These are phyloP conservation scores for Netta rufina DNA, from an alignment of 2,797 vertebrate species.

Conservation along the genomic window DNA sequence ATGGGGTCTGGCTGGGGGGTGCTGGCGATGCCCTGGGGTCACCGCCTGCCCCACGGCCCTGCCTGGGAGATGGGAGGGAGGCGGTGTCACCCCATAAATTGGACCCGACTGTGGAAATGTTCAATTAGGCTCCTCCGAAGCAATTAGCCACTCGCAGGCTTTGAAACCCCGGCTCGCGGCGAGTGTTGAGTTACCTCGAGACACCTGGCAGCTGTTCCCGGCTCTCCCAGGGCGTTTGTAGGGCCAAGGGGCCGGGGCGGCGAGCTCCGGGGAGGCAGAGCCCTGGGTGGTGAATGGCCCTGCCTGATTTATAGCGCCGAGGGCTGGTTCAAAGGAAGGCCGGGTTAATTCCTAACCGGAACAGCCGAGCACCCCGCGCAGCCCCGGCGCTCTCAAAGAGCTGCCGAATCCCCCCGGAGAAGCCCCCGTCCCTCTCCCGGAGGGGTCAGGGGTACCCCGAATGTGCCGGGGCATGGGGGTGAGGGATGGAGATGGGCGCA, in stretches of 20 bases:
- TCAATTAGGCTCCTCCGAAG: constrained; percentile 61
- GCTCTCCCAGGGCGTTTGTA: constrained; percentile 52
- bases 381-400: constrained; percentile 9
- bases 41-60: not conserved
- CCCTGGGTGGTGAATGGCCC: constrained; percentile 69
- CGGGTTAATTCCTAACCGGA: constrained; percentile 73
- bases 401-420: constrained; percentile 24
- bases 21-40: not conserved
- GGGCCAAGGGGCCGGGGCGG: constrained; percentile 52
- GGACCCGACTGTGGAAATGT: constrained; percentile 59
- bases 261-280: constrained; percentile 55
- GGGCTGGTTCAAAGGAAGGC: constrained; percentile 74
- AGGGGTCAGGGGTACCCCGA: not conserved
- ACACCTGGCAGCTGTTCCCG: constrained; percentile 72
- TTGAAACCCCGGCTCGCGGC: constrained; percentile 22
- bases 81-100: constrained; percentile 45
- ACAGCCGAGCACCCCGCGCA: constrained; percentile 44
- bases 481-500: not conserved
- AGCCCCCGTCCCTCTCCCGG: not conserved
- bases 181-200: constrained; percentile 70
- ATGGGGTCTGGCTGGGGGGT: not conserved
- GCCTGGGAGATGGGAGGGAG: not conserved
- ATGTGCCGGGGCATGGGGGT: not conserved
- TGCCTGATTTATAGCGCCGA: constrained; percentile 70
- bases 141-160: constrained; percentile 51